phyloP scores from a whole-genome alignment of 1,140 invertebrate species.

The Coelopa frigida region DNA sequence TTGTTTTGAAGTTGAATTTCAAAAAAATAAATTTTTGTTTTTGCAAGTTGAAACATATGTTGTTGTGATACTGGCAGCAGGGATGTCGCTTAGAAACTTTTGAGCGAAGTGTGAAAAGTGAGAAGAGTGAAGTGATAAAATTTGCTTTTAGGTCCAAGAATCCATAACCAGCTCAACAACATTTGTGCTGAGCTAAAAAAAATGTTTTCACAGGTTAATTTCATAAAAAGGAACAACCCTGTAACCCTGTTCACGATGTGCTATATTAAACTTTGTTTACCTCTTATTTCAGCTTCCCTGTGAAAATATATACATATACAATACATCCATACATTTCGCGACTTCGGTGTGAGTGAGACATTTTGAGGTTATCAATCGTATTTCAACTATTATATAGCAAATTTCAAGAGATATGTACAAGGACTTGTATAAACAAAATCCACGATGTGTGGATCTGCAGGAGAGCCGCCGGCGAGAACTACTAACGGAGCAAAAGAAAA shows the following conservation, averaged over 20 bases:
- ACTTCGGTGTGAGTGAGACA: no score
- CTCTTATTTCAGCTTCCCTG: no score
- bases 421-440: slow-evolving; percentile 21
- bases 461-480: slow-evolving; percentile 17
- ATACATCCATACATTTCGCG: no score
- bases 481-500: slow-evolving; percentile 11
- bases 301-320: no score
- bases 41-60: no score
- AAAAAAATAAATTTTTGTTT: no score
- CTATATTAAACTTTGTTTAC: background rate
- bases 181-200: background rate
- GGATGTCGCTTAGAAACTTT: background rate
- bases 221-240: no score
- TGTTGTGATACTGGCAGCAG: background rate
- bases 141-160: background rate
- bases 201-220: background rate
- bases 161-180: no score
- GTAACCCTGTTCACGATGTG: background rate
- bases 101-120: background rate
- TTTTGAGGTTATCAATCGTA: background rate
- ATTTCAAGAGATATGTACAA: slow-evolving; percentile 4
- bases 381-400: background rate
- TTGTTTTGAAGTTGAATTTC: no score
- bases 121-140: background rate
- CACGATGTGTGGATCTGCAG: slow-evolving; percentile 38